Base-by-base conservation (phyloP, 2,113 vertebrate species). In the Pitta sordida region DNA sequence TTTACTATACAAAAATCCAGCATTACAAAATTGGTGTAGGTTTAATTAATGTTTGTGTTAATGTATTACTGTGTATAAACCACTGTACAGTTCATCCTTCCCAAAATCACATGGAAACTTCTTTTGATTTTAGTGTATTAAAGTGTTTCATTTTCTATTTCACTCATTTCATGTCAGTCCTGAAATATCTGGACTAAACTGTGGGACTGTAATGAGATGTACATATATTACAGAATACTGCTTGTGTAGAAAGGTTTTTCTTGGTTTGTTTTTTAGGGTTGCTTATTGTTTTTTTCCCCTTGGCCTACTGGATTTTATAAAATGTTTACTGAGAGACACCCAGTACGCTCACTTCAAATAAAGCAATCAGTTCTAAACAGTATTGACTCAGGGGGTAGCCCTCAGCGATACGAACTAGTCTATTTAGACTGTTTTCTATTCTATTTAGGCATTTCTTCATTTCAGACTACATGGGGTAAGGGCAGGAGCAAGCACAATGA, bases 381-480 rank as follows among this genome's bases (percentile, higher is more conserved):
- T 62, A 23, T 23, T 60, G 55, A 86, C 88, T 77, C 78, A 41
- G 88, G 43, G 77, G 46, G 74, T 68, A 75, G 81, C 90, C 88
- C 92, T 64, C 69, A 71, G 86, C 13, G 29, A 56, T 78, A 48
- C 79, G 34, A 80, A 62, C 19, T 52, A 84, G 93, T 88, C 93
- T 90, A 59, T 87, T 94, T 89, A 96, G 88, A 68, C 83, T 90
- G 65, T 16, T 51, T 69, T 83, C 80, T 86, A 80, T 93, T 96
- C 58, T 46, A 55, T 53, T 64, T 88, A 82, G 94, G 93, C 89
- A 93, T 96, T 93, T 94, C 90, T 95, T 97, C 96, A 97, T 98
- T 97, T 96, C 86, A 78, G 78, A 88, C 80, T 86, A 97, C 96
- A 93, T 96, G 92, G 91, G 92, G 52, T 63, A 96, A 91, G 77